Conservation (phyloP, 2,113 vertebrate genomes). For the Theropithecus gelada region DNA sequence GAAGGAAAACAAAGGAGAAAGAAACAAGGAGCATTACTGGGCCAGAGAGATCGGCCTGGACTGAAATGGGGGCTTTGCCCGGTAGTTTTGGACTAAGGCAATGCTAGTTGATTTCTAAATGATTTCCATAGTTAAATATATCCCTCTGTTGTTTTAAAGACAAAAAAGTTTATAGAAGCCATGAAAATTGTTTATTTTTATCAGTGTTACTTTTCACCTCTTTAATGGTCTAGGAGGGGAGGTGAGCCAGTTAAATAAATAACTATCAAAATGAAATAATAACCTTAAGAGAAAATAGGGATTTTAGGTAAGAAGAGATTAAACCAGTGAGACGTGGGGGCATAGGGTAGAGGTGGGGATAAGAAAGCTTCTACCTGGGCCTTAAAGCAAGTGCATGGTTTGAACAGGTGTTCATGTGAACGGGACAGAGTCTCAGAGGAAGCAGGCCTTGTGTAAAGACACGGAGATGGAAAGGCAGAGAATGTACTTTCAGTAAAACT, state of each 20-base stretch:
- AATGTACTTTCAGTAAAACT: neutral
- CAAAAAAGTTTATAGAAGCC: neutral
- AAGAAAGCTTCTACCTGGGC: neutral
- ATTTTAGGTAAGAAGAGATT: neutral
- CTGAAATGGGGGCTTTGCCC: neutral
- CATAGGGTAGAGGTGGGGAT: neutral
- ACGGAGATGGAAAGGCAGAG: neutral
- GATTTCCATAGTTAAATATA: neutral
- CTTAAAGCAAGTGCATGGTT: neutral
- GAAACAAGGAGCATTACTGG: neutral
- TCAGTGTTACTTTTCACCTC: neutral
- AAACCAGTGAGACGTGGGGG: neutral
- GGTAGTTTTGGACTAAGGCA: neutral
- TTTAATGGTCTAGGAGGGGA: neutral
- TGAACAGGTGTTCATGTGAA: neutral
- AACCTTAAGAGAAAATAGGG: neutral
- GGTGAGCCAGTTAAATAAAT: neutral
- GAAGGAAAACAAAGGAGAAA: neutral
- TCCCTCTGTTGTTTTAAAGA: neutral
- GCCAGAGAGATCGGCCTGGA: neutral
- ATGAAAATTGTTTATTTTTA: neutral
- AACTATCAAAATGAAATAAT: neutral
- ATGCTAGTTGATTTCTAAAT: neutral
- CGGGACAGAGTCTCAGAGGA: neutral
- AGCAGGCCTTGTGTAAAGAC: neutral